Evolutionary conservation across 2,888 invertebrate genomes (phyloP), one percentile per base, ranked within the genome.

Genomic region (Tholera decimalis): DNA sequence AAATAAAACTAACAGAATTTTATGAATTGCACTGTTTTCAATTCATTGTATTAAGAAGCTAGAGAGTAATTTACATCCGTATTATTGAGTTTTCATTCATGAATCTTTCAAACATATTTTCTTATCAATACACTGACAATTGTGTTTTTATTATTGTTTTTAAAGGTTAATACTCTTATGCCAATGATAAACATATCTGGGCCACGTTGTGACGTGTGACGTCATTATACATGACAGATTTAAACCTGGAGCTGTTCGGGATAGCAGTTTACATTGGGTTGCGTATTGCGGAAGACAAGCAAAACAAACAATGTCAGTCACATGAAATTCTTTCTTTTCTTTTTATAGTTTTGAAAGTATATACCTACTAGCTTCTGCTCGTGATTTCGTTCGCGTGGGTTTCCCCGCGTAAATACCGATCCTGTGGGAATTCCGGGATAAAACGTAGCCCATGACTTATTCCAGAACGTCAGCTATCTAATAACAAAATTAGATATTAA

Each of bases 261-360:
- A 47, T 57, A 56, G 47, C 68, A 51, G 56, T 28, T 58, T 41
- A 41, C 51, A 73, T 65, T 71, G 76, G 24, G 57, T 60, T 60
- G 41, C 76, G 60, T 71, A 60, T 71, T 57, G 56, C 57, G 65
- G 71, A 73, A 70, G 43, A 56, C 8, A n/a, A 35, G 24, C 37
- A 24, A 37, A 35, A 64, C 43, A 55, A 69, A 53, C 20, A 49
- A 22, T 61, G 20, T 35, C n/a, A 35, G 56, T 15, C 41, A 46
- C 8, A 47, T 54, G 20, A 37, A 28, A 26, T 35, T 46, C 0
- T 33, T 18, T 41, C 20, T 44, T 28, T 28, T 22, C n/a, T 15
- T 46, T 39, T 37, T 18, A 6, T 22, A 22, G 9, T n/a, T 18
- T 18, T 18, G 18, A 18, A 3, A 39, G 18, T 39, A 37, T n/a